A percentile compares a stretch with the other conserved stretches of the same genome.
These are phyloP conservation scores for Pyrocephalus nanus DNA, from an alignment of 2,797 vertebrate genomes.

Conservation along the genomic window DNA sequence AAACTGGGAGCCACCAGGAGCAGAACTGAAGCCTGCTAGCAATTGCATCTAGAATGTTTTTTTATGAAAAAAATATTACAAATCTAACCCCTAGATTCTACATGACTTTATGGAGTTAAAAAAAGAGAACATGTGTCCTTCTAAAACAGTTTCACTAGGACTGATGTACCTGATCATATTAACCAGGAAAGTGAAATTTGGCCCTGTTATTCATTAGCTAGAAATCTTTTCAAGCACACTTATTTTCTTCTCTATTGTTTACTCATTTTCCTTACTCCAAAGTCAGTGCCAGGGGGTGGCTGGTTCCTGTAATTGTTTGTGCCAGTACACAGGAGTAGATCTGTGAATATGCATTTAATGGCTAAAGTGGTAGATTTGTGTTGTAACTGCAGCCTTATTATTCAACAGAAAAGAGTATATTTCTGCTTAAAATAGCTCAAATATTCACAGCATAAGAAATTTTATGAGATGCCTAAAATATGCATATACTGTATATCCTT, in stretches of 20 bases:
- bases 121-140: neutral
- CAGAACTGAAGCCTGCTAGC: neutral
- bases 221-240: conserved; percentile 18
- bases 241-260: conserved; percentile 41
- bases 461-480: neutral
- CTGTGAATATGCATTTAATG: neutral
- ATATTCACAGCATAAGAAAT: neutral
- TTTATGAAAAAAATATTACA: neutral
- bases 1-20: neutral
- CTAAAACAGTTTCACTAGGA: neutral
- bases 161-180: neutral
- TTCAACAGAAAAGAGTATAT: neutral
- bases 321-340: neutral
- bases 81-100: neutral
- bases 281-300: neutral
- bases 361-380: neutral
- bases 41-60: neutral
- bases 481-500: neutral
- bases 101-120: neutral
- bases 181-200: neutral
- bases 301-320: neutral
- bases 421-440: neutral
- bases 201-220: conserved; percentile 23
- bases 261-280: neutral
- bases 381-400: neutral